phyloP scores from a whole-genome alignment of 2,797 vertebrate genomes.

The Meda fulgida region DNA sequence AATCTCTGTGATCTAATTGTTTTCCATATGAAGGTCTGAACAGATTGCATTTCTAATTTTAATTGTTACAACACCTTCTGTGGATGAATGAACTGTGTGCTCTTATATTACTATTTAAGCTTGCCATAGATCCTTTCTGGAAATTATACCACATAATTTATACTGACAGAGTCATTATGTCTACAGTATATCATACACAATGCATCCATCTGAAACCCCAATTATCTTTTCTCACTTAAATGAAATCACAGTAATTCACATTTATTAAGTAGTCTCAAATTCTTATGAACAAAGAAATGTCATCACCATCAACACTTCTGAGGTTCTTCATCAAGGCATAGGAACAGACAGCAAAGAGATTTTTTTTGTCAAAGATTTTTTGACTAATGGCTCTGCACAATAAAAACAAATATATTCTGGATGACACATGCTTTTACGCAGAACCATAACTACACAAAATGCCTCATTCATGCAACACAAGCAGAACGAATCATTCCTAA shows the following conservation, averaged over 20 bases:
- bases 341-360: neutral
- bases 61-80: neutral
- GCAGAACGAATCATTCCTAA: neutral
- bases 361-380: neutral
- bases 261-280: slow-evolving; percentile 14
- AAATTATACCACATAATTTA: neutral
- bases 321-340: neutral
- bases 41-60: neutral
- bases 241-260: neutral
- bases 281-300: neutral
- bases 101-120: neutral
- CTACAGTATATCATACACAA: neutral
- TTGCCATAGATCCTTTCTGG: neutral
- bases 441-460: slow-evolving; percentile 16
- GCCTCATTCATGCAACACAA: neutral
- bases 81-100: neutral
- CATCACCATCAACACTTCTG: neutral
- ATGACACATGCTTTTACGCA: neutral
- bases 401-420: neutral
- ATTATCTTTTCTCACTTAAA: neutral
- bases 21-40: slow-evolving; percentile 1
- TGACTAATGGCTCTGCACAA: neutral
- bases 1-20: neutral
- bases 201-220: neutral
- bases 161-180: neutral